Evolutionary conservation across 2,113 vertebrate species (phyloP).

Genomic region (Charadrius vociferus): DNA sequence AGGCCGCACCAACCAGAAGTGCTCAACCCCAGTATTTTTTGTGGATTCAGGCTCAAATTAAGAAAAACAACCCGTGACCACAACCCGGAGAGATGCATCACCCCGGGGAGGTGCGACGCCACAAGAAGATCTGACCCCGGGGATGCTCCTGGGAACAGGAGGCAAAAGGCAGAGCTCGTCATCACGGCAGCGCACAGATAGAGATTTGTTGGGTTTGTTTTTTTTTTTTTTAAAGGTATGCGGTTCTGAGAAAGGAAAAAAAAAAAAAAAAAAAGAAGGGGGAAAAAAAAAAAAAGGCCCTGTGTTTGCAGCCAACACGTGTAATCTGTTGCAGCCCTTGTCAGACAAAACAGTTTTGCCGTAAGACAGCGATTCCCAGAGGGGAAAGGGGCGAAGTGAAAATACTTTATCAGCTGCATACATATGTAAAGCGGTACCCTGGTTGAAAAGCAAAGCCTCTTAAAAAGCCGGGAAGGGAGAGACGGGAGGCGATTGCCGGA

Average conservation of each 20-base stretch:
- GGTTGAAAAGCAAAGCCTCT: slow-evolving; percentile 66
- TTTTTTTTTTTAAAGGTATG: not conserved
- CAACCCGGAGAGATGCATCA: not conserved
- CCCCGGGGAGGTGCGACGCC: not conserved
- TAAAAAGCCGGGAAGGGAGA: not conserved
- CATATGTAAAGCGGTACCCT: slow-evolving; percentile 72
- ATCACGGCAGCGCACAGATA: not conserved
- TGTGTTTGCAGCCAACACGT: slow-evolving; percentile 69
- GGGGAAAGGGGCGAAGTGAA: slow-evolving; percentile 71
- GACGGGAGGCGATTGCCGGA: not conserved
- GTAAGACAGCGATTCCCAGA: slow-evolving; percentile 66
- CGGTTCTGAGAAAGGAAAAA: not conserved
- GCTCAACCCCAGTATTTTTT: not conserved
- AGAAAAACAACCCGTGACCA: not conserved
- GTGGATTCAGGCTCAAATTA: not conserved
- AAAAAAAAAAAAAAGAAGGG: accelerated
- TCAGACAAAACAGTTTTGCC: slow-evolving; percentile 71
- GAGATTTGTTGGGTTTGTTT: not conserved
- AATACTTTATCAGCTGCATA: slow-evolving; percentile 78
- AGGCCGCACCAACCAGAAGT: too few species aligned
- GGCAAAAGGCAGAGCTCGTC: not conserved
- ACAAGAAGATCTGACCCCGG: accelerated
- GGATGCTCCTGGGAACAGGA: not conserved
- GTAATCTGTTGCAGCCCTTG: slow-evolving; percentile 64
- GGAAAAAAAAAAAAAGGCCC: not conserved